Conservation (phyloP, 1,140 invertebrate genomes). For the Pseudoatta argentina region DNA sequence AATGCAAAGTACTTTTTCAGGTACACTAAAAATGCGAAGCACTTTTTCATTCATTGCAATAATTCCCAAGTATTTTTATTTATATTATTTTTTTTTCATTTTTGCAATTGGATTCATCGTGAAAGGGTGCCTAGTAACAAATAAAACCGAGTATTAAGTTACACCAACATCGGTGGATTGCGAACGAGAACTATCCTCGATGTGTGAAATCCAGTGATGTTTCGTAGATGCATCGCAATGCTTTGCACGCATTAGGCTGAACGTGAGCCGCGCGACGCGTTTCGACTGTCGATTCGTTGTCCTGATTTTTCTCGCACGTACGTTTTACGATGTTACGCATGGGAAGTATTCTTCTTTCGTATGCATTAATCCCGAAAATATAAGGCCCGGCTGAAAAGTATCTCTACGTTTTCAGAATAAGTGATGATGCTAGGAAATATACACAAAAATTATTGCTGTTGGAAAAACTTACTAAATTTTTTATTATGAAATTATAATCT, state of each 20-base stretch:
- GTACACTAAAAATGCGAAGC: background rate
- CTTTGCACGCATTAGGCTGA: constrained; percentile 71
- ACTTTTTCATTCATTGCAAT: background rate
- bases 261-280: constrained; percentile 73
- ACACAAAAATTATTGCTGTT: background rate
- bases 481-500: background rate
- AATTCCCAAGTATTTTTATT: background rate
- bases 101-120: constrained; percentile 11
- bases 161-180: background rate
- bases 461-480: background rate
- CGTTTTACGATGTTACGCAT: constrained; percentile 22
- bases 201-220: constrained; percentile 39
- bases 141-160: constrained; percentile 20
- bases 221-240: constrained; percentile 68
- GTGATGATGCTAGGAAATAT: background rate
- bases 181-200: constrained; percentile 2
- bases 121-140: background rate
- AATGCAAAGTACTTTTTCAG: background rate
- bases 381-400: background rate
- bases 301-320: constrained; percentile 70
- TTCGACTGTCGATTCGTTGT: constrained; percentile 68
- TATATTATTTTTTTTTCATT: background rate
- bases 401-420: constrained; percentile 4
- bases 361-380: constrained; percentile 32
- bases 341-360: background rate